Evolutionary conservation across 1,140 invertebrate species (phyloP).

Genomic region (Macrotrachela quadricornifera): DNA sequence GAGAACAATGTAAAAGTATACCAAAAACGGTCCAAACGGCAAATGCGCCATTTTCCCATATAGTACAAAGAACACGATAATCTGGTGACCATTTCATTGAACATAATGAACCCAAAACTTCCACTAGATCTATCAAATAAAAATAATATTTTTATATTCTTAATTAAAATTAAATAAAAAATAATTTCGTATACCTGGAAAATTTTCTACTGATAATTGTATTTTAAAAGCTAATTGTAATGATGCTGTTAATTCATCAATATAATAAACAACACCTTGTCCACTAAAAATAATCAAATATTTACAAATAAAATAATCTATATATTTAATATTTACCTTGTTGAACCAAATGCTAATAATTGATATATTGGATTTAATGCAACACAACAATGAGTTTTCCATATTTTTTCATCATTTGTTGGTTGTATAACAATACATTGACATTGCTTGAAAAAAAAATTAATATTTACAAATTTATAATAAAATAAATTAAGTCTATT

Average conservation of each 20-base stretch:
- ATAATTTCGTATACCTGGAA: neutral
- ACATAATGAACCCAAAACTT: neutral
- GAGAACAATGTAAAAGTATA: constrained; percentile 64
- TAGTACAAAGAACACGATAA: constrained; percentile 68
- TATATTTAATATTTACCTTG: neutral
- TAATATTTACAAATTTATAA: too few relatives aligned
- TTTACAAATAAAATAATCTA: neutral
- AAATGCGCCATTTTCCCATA: constrained; percentile 68
- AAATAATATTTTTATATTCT: neutral
- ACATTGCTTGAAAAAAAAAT: too few relatives aligned
- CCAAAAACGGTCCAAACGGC: constrained; percentile 90
- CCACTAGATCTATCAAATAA: neutral
- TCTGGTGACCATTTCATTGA: constrained; percentile 62
- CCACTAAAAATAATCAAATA: neutral
- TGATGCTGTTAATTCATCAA: too few relatives aligned
- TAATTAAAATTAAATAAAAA: too few relatives aligned
- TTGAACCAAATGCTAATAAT: constrained; percentile 5
- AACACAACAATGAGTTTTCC: too few relatives aligned
- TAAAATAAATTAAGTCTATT: too few relatives aligned
- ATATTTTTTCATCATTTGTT: too few relatives aligned
- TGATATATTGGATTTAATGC: neutral
- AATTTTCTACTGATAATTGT: too few relatives aligned
- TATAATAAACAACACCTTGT: neutral
- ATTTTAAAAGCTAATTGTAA: too few relatives aligned
- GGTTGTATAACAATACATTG: too few relatives aligned